These are phyloP conservation scores for Ranitomeya imitator DNA, from an alignment of 2,113 vertebrate species.

Conservation along the genomic window DNA sequence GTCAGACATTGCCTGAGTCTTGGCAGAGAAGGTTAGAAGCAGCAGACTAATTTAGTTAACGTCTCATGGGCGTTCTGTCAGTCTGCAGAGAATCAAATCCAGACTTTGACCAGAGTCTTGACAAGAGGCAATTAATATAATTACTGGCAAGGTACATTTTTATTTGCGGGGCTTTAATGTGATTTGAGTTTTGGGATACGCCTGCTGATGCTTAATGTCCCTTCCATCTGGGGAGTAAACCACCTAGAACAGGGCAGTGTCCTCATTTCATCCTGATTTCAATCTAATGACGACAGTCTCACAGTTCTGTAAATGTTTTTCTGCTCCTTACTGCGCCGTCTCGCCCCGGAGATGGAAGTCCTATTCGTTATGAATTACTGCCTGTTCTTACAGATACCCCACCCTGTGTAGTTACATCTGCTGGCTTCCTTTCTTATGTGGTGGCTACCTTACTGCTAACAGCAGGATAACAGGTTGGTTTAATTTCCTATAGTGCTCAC, in stretches of 20 bases:
- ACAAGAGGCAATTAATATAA: constrained; percentile 27
- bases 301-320: neutral
- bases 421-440: neutral
- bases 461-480: neutral
- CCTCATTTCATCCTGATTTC: constrained; percentile 18
- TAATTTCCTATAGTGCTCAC: neutral
- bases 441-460: neutral
- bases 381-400: constrained; percentile 28
- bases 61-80: neutral
- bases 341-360: constrained; percentile 21
- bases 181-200: neutral
- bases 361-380: constrained; percentile 1
- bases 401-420: constrained; percentile 12
- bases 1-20: neutral
- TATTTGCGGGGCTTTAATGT: constrained; percentile 35
- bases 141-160: constrained; percentile 30
- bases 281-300: neutral
- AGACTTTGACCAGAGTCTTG: constrained; percentile 14
- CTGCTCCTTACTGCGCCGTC: neutral
- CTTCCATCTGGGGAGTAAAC: neutral
- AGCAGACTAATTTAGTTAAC: constrained; percentile 14
- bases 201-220: neutral
- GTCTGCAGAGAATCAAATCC: constrained; percentile 16
- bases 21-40: neutral
- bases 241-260: neutral